Evolutionary conservation across 2,113 vertebrate genomes (phyloP).

Genomic region (Vulpes lagopus): DNA sequence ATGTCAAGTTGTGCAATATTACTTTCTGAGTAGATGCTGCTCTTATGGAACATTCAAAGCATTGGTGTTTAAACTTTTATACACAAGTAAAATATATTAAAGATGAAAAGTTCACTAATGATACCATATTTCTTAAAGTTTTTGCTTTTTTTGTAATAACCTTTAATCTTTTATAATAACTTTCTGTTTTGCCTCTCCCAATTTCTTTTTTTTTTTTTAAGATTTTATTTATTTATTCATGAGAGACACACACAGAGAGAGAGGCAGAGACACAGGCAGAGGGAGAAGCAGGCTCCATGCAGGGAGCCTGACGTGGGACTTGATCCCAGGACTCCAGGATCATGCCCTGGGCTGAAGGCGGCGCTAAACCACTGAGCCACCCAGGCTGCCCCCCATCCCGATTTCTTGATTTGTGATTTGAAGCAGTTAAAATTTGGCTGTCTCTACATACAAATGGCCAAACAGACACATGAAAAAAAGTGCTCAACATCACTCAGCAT

Average conservation of each 20-base stretch:
- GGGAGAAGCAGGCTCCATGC: no score
- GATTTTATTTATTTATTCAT: no score
- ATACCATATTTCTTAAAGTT: neutral
- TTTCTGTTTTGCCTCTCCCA: neutral
- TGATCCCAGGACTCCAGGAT: no score
- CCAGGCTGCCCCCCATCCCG: no score
- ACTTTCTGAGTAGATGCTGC: neutral
- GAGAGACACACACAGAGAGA: no score
- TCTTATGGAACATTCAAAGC: neutral
- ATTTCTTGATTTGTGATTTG: neutral
- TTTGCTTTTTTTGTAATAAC: neutral
- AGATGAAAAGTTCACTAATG: neutral
- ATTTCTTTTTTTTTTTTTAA: neutral
- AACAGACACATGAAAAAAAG: no score
- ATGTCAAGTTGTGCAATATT: neutral
- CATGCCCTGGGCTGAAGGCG: no score
- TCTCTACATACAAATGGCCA: neutral
- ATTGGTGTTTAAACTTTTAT: neutral
- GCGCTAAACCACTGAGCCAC: no score
- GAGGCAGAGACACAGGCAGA: no score
- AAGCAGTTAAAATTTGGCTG: neutral
- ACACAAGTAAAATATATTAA: neutral
- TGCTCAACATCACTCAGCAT: no score
- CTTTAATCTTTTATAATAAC: neutral
- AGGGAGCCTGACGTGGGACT: no score